Percentiles rank a stretch among this genome's conserved stretches.
Evolutionary conservation across 2,888 invertebrate genomes (phyloP).

Genomic region (Deroplatys truncata): DNA sequence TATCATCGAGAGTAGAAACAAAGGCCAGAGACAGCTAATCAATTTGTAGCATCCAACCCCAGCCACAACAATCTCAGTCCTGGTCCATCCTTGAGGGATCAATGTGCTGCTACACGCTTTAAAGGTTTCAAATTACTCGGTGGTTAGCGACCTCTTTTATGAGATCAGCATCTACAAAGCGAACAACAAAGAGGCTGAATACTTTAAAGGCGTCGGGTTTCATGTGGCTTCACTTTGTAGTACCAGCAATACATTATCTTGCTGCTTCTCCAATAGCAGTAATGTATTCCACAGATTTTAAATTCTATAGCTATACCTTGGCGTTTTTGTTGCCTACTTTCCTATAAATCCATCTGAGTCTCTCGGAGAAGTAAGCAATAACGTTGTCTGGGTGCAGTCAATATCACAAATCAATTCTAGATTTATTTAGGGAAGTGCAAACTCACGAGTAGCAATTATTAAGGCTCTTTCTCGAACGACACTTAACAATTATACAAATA

Average conservation of each 20-base stretch:
- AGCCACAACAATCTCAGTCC: background rate
- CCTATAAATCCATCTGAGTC: no score
- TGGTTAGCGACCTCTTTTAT: background rate
- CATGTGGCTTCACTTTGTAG: background rate
- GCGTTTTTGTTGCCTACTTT: background rate
- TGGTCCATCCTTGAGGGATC: background rate
- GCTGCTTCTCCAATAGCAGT: background rate
- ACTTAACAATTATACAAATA: no score
- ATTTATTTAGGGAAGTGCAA: no score
- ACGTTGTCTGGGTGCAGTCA: no score
- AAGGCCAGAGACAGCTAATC: background rate
- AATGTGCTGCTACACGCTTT: background rate
- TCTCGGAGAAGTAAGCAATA: no score
- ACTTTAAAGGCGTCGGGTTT: background rate
- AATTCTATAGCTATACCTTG: background rate
- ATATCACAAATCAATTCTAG: no score
- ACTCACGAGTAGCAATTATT: no score
- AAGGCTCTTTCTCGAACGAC: no score
- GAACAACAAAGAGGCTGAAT: background rate
- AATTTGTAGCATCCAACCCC: background rate
- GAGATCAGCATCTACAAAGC: background rate
- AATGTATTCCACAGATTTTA: background rate
- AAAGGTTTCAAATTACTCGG: background rate
- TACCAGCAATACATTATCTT: background rate
- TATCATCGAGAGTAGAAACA: background rate